Evolutionary conservation across 2,797 vertebrate genomes (phyloP), one percentile per base, ranked within the genome.

Genomic region (Crocodylus rhombifer): DNA sequence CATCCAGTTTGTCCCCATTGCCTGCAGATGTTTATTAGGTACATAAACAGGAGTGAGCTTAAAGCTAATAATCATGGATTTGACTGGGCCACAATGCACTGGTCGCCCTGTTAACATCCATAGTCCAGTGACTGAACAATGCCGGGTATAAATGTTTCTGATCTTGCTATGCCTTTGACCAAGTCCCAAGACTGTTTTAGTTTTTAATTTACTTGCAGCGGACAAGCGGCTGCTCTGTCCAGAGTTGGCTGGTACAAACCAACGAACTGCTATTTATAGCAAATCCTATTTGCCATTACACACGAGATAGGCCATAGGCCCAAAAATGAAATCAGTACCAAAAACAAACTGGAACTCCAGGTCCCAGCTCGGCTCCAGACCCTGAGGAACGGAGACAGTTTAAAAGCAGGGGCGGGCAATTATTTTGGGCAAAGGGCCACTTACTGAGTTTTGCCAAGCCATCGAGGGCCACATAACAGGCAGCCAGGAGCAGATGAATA

Each of bases 31-130:
- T 13, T 55, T 75, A 55, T 18, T 71, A 83, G n/a, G 28, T 25
- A 0, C 2, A 25, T 7, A 60, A 30, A 4, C 2, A 28, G 1
- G 0, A 2, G 6, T 4, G 16, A 1, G 21, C 42, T 80, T 77
- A 61, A 80, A 82, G n/a, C 73, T 76, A 85, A 77, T 4, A 77
- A 62, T 36, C 36, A 9, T 69, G 25, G 90, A 61, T 28, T 77
- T 82, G 88, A 10, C 14, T 5, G 12, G 62, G 89, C 56, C 87
- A 67, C 4, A n/a, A 64, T 20, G 42, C 42, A 42, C 42, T 42
- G 42, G 42, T 42, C 8, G 42, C 42, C 42, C 42, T 42, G 42
- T 42, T 42, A 1, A 71, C 51, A 55, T 0, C 0, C 0, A 36
- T 8, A 15, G 10, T 80, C 25, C 77, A 33, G 21, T 13, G 73